Base-by-base conservation (phyloP, 2,113 vertebrate genomes). In the Aphelocoma coerulescens region DNA sequence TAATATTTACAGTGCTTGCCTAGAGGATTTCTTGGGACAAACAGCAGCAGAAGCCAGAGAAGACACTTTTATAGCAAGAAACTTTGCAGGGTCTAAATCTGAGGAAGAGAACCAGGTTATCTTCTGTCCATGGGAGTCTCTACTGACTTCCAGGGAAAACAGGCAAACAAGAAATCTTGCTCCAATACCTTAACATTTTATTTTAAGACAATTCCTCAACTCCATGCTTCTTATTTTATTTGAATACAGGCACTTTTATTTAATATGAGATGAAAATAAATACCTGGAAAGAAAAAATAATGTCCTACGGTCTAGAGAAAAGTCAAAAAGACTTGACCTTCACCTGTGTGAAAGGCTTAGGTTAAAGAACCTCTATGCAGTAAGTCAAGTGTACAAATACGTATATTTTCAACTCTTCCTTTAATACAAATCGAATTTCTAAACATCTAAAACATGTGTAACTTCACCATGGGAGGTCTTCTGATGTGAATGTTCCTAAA, bases 401-500 rank as follows among this genome's bases (percentile, higher is more conserved):
- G 28, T 13, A 59, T 2, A 4, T 26, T 91, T 94, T 67, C 32
- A 61, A 18, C 35, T 52, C 54, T 66, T 69, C 14, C 2, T 62
- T 27, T 44, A 30, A 48, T 4, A 81, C 4, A 89, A 66, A 81
- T 39, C 0, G 0, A 21, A 52, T 35, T 86, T 86, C 43, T 67
- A 63, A 30, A 35, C 27, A 67, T 30, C 24, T 67, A 46, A 69
- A 82, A n/a, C 0, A 0, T 13, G 16, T 33, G 13, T 28, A 67
- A 22, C 7, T 44, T 74, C 23, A 92, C 23, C n/a, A 54, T 7
- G 26, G 39, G 52, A 92, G 32, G 74, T 51, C 16, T 35, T 68
- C 41, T 63, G 37, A 76, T 18, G 18, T 39, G 37, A 30, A 21
- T 6, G 12, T 22, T 27, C 27, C 27, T 67, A 44, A 22, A 67